Percentiles rank a stretch among this genome's conserved stretches.
Evolutionary conservation across 2,888 invertebrate species (phyloP).

Genomic region (Epinotia demarniana): DNA sequence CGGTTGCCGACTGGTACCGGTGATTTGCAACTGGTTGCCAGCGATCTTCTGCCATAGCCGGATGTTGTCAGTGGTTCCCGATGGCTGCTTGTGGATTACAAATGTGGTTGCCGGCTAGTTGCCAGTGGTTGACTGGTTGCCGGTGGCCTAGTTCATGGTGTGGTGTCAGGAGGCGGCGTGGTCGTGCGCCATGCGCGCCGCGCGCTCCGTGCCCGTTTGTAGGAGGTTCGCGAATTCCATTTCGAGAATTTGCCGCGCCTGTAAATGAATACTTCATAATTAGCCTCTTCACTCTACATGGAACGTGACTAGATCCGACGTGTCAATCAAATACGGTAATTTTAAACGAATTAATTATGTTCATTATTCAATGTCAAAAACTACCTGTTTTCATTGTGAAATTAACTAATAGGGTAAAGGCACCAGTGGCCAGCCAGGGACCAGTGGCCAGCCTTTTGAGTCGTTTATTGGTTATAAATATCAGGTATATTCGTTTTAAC

Average conservation of each 20-base stretch:
- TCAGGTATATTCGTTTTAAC: no score
- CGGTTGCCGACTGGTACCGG: not conserved
- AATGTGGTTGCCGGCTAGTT: constrained; percentile 48
- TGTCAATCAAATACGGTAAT: no score
- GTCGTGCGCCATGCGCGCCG: constrained; percentile 79
- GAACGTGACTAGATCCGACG: no score
- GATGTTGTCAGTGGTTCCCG: not conserved
- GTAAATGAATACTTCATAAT: constrained; percentile 44
- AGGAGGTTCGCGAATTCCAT: constrained; percentile 95
- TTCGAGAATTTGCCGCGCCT: constrained; percentile 97
- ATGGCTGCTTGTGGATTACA: constrained; percentile 13
- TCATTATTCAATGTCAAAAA: no score
- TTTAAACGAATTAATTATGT: no score
- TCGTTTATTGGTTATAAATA: no score
- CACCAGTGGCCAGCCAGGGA: no score
- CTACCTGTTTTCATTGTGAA: no score
- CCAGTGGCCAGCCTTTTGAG: no score
- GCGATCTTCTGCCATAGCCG: not conserved
- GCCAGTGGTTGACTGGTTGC: constrained; percentile 41
- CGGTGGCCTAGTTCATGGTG: constrained; percentile 59
- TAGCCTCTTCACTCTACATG: not conserved
- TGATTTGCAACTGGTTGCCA: not conserved
- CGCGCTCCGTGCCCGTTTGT: constrained; percentile 92
- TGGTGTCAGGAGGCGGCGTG: constrained; percentile 79
- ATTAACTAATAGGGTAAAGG: no score